Evolutionary conservation across 53 echinoderm and acorn worm species (phyloP).

Genomic region (Glandiceps talaboti): DNA sequence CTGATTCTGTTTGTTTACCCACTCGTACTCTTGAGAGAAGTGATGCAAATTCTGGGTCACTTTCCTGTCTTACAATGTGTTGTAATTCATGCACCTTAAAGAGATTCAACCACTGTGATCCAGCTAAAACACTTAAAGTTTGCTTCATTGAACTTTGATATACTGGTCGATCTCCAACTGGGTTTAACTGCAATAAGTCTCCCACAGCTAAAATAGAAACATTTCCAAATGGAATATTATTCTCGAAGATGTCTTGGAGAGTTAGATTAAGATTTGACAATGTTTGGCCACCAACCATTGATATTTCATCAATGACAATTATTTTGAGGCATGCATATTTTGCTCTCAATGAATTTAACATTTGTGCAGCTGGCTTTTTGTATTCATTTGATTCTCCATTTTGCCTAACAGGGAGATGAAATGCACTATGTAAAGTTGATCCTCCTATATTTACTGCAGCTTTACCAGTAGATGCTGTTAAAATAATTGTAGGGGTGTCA

Average conservation of each 20-base stretch:
- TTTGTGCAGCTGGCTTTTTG: constrained; percentile 11
- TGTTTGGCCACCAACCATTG: constrained; percentile 19
- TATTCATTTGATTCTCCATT: background rate
- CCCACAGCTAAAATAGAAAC: constrained; percentile 17
- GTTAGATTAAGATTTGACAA: constrained; percentile 3
- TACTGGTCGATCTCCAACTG: constrained; percentile 10
- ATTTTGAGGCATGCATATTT: constrained; percentile 4
- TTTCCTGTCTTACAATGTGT: constrained; percentile 29
- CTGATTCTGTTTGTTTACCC: background rate
- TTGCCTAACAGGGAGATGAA: constrained; percentile 13
- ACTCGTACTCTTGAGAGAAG: background rate
- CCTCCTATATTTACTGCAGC: constrained; percentile 31
- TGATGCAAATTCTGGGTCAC: constrained; percentile 23
- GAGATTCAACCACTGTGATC: constrained; percentile 22
- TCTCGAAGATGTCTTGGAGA: constrained; percentile 17
- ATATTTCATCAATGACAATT: constrained; percentile 30
- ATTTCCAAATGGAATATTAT: constrained; percentile 9
- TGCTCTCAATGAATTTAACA: constrained; percentile 6
- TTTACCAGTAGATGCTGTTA: constrained; percentile 28
- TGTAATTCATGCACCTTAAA: constrained; percentile 24
- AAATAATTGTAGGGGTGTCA: background rate
- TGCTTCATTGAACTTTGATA: background rate
- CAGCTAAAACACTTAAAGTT: background rate
- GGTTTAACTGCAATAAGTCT: constrained; percentile 26
- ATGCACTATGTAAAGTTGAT: constrained; percentile 23